Evolutionary conservation across 2,113 vertebrate genomes (phyloP), one percentile per base, ranked within the genome.

Genomic region (Alexandromys fortis): DNA sequence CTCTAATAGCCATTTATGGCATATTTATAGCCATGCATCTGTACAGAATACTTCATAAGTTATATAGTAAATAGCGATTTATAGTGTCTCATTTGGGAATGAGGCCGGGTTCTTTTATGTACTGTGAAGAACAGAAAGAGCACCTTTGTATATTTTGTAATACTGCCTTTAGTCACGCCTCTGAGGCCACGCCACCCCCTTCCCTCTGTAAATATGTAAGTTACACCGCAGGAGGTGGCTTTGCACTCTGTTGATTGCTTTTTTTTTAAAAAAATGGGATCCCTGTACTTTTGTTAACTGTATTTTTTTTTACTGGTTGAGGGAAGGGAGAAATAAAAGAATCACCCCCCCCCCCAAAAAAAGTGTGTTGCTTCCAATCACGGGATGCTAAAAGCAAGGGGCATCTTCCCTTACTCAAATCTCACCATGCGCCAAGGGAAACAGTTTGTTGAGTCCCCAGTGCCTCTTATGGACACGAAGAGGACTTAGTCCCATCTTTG

Each of bases 31-130:
- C 87, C 90, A 78, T 16, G 83, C 92, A 72, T 90, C 63, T 98
- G 98, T 98, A 98, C 97, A 98, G 98, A 96, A 70, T 97, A 97
- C 98, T 98, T 98, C 92, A 0, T 98, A 98, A 98, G 93, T 98
- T 98, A 97, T 98, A 47, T 86, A 94, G 95, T 86, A 94, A 95
- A 94, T 83, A 75, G 72, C 90, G 94, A 95, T 96, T 89, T 96
- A 95, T 97, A 96, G 96, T 79, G 73, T 87, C 55, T 26, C 96
- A 89, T 97, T 97, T 97, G 95, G 96, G 97, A 98, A 97, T 85
- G 90, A 97, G 96, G 96, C 97, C 92, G 90, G 88, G 94, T 97
- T 98, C 97, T 95, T 96, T 97, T 97, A 95, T 85, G 97, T 95
- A 97, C 96, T 97, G 96, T 97, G 98, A 97, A 97, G 35, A 76